A percentile compares a stretch with the other conserved stretches of the same genome.
phyloP scores from a whole-genome alignment of 2,797 vertebrate species.

The Pseudochirops cupreus region DNA sequence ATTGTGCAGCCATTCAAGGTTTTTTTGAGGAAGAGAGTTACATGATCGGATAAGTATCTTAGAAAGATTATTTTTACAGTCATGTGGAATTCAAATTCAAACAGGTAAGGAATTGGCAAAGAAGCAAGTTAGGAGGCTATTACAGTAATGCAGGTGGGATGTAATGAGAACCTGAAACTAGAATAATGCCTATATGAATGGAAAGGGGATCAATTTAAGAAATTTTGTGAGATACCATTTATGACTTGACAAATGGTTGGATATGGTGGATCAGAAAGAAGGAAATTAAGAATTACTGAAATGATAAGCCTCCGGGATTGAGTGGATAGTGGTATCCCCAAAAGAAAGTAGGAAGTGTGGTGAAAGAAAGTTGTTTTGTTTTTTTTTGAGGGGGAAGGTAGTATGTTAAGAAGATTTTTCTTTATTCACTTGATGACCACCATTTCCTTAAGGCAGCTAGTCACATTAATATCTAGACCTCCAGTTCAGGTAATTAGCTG shows the following conservation, averaged over 20 bases:
- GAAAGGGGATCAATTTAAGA: neutral
- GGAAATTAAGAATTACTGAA: neutral
- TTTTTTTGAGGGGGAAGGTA: no score
- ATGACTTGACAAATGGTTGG: neutral
- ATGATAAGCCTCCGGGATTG: neutral
- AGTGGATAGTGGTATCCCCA: neutral
- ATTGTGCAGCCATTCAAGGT: neutral
- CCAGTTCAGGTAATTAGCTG: neutral
- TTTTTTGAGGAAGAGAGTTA: neutral
- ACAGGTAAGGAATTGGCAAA: neutral
- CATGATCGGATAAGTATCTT: neutral
- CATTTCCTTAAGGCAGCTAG: no score
- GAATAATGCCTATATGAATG: neutral
- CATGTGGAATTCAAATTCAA: neutral
- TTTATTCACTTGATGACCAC: no score
- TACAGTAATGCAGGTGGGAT: neutral
- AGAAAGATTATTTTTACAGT: neutral
- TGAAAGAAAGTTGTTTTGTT: no score
- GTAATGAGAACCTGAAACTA: neutral
- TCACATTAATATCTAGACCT: no score
- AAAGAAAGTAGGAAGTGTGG: neutral
- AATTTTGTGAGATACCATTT: neutral
- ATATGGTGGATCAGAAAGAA: no score
- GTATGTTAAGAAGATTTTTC: no score
- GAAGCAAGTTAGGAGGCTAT: neutral